phyloP scores from a whole-genome alignment of 2,113 vertebrate genomes.

The Charadrius vociferus region DNA sequence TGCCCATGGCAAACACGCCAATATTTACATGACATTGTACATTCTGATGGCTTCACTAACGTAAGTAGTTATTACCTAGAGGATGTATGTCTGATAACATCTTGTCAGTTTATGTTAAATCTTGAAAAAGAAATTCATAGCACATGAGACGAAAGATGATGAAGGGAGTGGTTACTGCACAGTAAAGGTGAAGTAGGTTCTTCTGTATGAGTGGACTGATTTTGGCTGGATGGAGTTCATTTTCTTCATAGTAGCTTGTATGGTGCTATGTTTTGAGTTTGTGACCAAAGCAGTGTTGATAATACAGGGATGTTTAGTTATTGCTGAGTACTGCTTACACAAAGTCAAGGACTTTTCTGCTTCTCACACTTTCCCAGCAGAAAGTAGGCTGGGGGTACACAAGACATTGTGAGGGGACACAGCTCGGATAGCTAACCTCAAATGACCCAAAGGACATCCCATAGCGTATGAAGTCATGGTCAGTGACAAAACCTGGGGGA shows the following conservation, averaged over 20 bases:
- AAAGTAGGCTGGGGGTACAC: neutral
- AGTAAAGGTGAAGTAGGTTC: neutral
- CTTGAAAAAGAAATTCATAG: neutral
- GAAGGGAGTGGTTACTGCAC: neutral
- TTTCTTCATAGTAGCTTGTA: neutral
- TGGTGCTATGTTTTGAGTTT: neutral
- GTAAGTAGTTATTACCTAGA: neutral
- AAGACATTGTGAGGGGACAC: neutral
- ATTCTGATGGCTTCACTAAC: neutral
- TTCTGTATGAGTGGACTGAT: neutral
- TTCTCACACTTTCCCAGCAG: neutral
- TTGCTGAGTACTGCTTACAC: neutral
- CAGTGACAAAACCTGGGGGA: neutral
- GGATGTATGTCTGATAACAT: neutral
- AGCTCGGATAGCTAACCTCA: neutral
- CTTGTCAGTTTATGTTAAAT: neutral
- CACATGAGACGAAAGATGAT: neutral
- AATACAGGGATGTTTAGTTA: neutral
- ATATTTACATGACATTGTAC: neutral
- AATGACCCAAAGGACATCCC: neutral
- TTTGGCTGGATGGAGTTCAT: neutral
- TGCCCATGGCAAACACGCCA: neutral
- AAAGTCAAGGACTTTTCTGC: neutral
- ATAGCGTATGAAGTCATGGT: neutral
- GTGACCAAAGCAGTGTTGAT: neutral